Evolutionary conservation across 2,888 invertebrate species (phyloP), one percentile per base, ranked within the genome.

Genomic region (Baccha elongata): DNA sequence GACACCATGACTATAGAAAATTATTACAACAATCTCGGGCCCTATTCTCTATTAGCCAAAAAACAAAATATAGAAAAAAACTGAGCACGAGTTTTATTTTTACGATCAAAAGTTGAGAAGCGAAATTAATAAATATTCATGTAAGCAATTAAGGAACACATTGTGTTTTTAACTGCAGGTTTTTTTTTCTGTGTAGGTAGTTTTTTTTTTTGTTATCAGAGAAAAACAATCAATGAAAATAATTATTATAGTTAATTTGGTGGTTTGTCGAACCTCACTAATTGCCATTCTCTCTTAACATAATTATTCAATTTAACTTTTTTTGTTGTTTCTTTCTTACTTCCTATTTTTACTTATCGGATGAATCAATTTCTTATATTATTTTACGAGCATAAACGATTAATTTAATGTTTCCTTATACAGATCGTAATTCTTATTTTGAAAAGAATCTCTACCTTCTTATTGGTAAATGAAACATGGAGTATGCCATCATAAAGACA

Each of bases 51-150:
- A 65, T 75, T 71, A 60, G 40, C 58, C 37, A 60, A 60, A 71
- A 68, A 80, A 17, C 4, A 32, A 32, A 1, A 8, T 2, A 32
- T 32, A 5, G 26, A 50, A 23, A 58, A 35, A 50, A 23, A 58
- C 35, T 58, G 23, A 37, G 32, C 58, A 21, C 48, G 48, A 48
- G 65, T 69, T 52, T 42, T 64, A 72, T 42, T 64, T 68, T 69
- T 60, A 75, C 71, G 46, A 40, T 52, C 21, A 58, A 42, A 62
- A 68, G 29, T 71, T 65, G 19, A 46, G 52, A 42, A 37, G 32
- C 42, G 26, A 75, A 67, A 55, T 76, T 71, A 71, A 81, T 81
- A 67, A 81, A 81, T 81, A 81, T 81, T 76, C 76, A 81, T 76
- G 81, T 67, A 11, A 76, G 65, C 71, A 76, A 76, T 74, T 74